Base-by-base conservation (phyloP, 1,140 invertebrate species). In the Physella acuta region DNA sequence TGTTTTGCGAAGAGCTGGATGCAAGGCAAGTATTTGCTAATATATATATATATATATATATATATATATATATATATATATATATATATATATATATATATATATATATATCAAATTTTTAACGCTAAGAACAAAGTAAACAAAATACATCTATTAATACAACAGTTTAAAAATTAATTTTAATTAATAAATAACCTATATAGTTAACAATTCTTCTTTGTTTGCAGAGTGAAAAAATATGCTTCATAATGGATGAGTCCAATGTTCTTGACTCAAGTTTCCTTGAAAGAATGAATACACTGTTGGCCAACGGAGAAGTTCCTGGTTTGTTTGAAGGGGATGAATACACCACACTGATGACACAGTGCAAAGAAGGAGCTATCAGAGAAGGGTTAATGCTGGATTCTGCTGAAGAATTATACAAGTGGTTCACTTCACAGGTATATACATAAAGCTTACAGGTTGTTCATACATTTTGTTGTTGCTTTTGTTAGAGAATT, bases 181-280 rank as follows among this genome's bases (percentile, higher is more conserved):
- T n/a, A n/a, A n/a, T n/a, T n/a, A n/a, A n/a, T n/a, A n/a, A n/a
- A n/a, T n/a, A n/a, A n/a, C n/a, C n/a, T n/a, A n/a, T n/a, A n/a
- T n/a, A n/a, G n/a, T n/a, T n/a, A n/a, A n/a, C n/a, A n/a, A n/a
- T n/a, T n/a, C n/a, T n/a, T n/a, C n/a, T n/a, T n/a, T n/a, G n/a
- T n/a, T n/a, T n/a, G n/a, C 49, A 87, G 82, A 94, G 95, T 82
- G 97, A 99, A 84, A 99, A 99, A 85, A 98, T 99, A 56, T 95
- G 94, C 44, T 99, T 99, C 81, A 99, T 99, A 76, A 88, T 99
- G 78, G 98, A 99, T 83, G 98, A 99, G 83, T 98, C 96, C 0
- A 99, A 99, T 85, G 97, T 99, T 37, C 85, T 99, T 49, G 98
- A 99, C 86, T 98, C 96, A 16, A 94, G 95, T 56, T 99, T 99